Conservation (phyloP, 2,888 invertebrate species). For the Cantharis lateralis region DNA sequence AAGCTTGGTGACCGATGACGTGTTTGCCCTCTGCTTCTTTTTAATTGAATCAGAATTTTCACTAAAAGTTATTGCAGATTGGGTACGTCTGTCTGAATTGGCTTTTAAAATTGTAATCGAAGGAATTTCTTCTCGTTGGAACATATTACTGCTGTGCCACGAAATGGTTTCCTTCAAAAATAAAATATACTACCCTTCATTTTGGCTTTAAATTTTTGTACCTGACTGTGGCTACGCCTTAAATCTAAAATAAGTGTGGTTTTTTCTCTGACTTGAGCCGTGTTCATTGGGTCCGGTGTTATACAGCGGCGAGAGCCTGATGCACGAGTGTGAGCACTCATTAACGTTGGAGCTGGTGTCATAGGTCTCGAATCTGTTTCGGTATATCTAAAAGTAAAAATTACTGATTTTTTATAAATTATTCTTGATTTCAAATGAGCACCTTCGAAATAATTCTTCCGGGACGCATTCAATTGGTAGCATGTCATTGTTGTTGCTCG, state of each 20-base stretch:
- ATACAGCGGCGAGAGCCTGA: conserved; percentile 69
- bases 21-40: conserved; percentile 21
- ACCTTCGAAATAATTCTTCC: conserved; percentile 74
- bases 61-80: not conserved
- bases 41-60: conserved; percentile 7
- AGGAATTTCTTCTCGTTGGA: conserved; percentile 47
- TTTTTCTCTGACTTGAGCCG: conserved; percentile 57
- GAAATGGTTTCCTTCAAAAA: conserved; percentile 57
- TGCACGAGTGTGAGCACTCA: conserved; percentile 72
- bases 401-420: not conserved
- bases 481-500: conserved; percentile 6
- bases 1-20: conserved; percentile 11
- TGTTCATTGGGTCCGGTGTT: conserved; percentile 70
- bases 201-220: conserved; percentile 37
- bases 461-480: conserved; percentile 69
- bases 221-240: conserved; percentile 70
- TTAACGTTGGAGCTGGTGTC: conserved; percentile 79
- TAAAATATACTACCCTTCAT: not conserved
- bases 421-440: not conserved
- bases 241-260: conserved; percentile 76
- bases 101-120: conserved; percentile 49
- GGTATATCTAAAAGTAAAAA: conserved; percentile 64
- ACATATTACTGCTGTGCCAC: conserved; percentile 56
- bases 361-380: conserved; percentile 83
- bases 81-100: conserved; percentile 32